Evolutionary conservation across 2,113 vertebrate genomes (phyloP).

Genomic region (Platycercus adscitus): DNA sequence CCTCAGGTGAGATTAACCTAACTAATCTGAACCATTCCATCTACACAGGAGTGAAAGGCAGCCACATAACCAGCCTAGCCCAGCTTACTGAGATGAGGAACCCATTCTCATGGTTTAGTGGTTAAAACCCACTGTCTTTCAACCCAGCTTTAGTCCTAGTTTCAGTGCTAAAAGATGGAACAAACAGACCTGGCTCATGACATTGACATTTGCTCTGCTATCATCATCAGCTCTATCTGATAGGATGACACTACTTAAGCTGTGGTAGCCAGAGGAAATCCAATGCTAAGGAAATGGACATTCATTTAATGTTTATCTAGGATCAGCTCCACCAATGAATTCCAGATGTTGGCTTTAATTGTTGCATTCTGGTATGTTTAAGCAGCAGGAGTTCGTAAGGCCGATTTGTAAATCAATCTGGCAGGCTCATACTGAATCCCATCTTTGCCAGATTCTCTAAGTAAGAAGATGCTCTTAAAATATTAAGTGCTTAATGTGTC

Average conservation of each 20-base stretch:
- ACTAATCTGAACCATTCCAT: background rate
- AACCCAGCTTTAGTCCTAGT: background rate
- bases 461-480: conserved; percentile 60
- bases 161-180: conserved; percentile 22
- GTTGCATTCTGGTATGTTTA: conserved; percentile 65
- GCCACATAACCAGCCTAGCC: background rate
- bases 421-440: conserved; percentile 52
- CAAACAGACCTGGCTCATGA: conserved; percentile 35
- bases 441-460: conserved; percentile 55
- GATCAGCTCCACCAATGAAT: conserved; percentile 78
- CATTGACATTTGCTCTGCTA: conserved; percentile 64
- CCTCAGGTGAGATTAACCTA: background rate
- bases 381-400: conserved; percentile 69
- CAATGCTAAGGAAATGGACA: conserved; percentile 74
- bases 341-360: conserved; percentile 85
- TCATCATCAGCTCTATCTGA: conserved; percentile 58
- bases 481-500: background rate
- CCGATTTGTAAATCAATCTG: conserved; percentile 78
- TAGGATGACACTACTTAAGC: conserved; percentile 65
- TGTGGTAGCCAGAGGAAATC: conserved; percentile 76
- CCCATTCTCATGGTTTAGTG: background rate
- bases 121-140: background rate
- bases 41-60: background rate
- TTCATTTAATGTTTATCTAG: conserved; percentile 75
- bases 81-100: background rate